A percentile compares a stretch with the other conserved stretches of the same genome.
These are phyloP conservation scores for Polydrusus pterygomalis DNA, from an alignment of 2,888 invertebrate species.

Conservation along the genomic window DNA sequence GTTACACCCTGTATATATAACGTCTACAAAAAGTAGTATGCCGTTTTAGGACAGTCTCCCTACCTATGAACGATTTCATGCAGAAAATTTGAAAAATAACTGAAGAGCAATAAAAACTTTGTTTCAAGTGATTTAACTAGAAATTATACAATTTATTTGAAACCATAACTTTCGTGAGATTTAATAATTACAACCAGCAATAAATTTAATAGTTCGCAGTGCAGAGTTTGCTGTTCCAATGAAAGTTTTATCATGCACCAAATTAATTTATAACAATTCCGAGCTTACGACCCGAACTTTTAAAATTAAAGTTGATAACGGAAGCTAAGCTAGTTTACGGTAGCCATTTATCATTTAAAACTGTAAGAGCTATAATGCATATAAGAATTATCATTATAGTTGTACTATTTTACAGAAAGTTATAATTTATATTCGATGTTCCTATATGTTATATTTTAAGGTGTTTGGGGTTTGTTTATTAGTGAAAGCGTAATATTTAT, in stretches of 20 bases:
- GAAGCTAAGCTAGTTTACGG: neutral
- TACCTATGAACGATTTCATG: no score
- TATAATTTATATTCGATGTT: neutral
- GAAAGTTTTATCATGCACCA: slow-evolving; percentile 7
- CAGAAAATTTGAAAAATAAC: neutral
- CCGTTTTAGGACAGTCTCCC: no score
- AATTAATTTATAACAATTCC: slow-evolving; percentile 6
- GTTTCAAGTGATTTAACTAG: neutral
- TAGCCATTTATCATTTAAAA: neutral
- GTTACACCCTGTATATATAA: no score
- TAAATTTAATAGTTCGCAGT: neutral
- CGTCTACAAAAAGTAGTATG: no score
- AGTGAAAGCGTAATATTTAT: no score
- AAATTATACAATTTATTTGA: neutral
- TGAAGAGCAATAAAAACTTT: neutral
- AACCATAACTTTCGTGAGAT: neutral
- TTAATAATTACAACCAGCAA: neutral
- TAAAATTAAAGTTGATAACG: neutral
- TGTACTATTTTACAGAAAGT: neutral
- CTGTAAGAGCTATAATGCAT: neutral
- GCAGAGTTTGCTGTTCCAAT: neutral
- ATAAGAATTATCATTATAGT: slow-evolving; percentile 5
- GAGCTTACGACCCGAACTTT: neutral
- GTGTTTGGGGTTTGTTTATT: no score
- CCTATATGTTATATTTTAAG: no score